Conservation (phyloP, 2,113 vertebrate genomes). For the Takifugu bimaculatus region DNA sequence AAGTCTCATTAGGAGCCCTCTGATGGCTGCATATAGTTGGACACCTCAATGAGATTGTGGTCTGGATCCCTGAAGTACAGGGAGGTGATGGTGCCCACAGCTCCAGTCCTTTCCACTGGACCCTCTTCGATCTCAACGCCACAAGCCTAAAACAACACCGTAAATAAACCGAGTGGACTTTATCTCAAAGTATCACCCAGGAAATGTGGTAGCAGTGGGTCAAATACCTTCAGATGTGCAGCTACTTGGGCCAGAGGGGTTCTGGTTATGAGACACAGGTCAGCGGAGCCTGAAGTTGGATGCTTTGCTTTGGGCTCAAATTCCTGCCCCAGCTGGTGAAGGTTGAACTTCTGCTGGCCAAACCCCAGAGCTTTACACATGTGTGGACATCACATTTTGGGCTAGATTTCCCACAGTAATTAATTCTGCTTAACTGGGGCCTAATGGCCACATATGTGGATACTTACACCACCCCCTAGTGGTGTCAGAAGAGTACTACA, state of each 20-base stretch:
- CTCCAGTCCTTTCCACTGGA: slow-evolving; percentile 83
- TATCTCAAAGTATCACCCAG: background rate
- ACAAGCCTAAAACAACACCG: slow-evolving; percentile 71
- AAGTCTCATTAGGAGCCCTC: slow-evolving; percentile 22
- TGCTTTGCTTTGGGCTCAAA: slow-evolving; percentile 83
- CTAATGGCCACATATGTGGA: too few species aligned
- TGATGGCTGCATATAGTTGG: slow-evolving; percentile 72
- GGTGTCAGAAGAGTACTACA: too few species aligned
- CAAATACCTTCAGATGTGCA: slow-evolving; percentile 78
- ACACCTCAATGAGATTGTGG: slow-evolving; percentile 86
- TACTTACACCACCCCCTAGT: too few species aligned
- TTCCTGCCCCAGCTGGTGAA: slow-evolving; percentile 85
- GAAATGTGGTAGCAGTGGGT: background rate
- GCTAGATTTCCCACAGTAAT: too few species aligned
- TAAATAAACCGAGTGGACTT: too few species aligned
- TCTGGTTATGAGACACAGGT: slow-evolving; percentile 83
- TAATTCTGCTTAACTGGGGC: too few species aligned
- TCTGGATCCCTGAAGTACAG: slow-evolving; percentile 89
- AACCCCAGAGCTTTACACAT: slow-evolving; percentile 78
- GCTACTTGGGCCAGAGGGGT: slow-evolving; percentile 74
- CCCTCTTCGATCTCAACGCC: slow-evolving; percentile 83
- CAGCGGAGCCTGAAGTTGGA: slow-evolving; percentile 79
- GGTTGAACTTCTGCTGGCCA: slow-evolving; percentile 89
- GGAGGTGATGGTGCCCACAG: slow-evolving; percentile 81
- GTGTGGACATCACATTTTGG: too few species aligned